phyloP scores from a whole-genome alignment of 1,140 invertebrate genomes.

The Aphelenchoides avenae region DNA sequence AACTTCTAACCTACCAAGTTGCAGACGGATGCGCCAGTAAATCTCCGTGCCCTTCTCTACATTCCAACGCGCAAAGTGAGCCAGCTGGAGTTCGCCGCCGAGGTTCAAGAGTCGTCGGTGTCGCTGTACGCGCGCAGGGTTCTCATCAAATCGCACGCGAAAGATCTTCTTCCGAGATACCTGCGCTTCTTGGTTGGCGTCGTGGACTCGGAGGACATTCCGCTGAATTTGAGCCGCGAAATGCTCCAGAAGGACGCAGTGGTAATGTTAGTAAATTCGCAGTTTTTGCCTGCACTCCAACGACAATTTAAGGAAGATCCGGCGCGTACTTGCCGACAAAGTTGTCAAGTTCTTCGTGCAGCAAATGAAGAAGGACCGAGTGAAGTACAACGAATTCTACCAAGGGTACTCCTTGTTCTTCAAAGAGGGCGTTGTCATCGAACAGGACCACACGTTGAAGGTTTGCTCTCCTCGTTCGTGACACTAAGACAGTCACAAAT shows the following conservation, averaged over 20 bases:
- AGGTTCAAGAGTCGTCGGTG: constrained; percentile 72
- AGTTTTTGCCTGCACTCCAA: not conserved
- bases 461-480: constrained; percentile 13
- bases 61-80: constrained; percentile 77
- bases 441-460: constrained; percentile 10
- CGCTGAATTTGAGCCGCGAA: constrained; percentile 89
- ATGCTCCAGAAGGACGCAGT: constrained; percentile 85
- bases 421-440: constrained; percentile 58
- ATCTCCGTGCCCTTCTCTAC: constrained; percentile 83
- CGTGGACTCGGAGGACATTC: constrained; percentile 95
- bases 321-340: constrained; percentile 76
- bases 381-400: constrained; percentile 80
- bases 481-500: constrained; percentile 22
- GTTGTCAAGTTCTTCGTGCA: constrained; percentile 81
- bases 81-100: constrained; percentile 81
- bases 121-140: constrained; percentile 71
- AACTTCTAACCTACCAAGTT: constrained; percentile 60
- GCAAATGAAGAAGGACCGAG: constrained; percentile 75
- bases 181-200: constrained; percentile 69
- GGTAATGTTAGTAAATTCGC: constrained; percentile 69
- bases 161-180: constrained; percentile 42
- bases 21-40: constrained; percentile 78
- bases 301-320: constrained; percentile 69
- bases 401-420: constrained; percentile 85
- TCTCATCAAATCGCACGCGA: constrained; percentile 47